Conservation (phyloP, 2,888 invertebrate genomes). For the Conistra vaccinii region DNA sequence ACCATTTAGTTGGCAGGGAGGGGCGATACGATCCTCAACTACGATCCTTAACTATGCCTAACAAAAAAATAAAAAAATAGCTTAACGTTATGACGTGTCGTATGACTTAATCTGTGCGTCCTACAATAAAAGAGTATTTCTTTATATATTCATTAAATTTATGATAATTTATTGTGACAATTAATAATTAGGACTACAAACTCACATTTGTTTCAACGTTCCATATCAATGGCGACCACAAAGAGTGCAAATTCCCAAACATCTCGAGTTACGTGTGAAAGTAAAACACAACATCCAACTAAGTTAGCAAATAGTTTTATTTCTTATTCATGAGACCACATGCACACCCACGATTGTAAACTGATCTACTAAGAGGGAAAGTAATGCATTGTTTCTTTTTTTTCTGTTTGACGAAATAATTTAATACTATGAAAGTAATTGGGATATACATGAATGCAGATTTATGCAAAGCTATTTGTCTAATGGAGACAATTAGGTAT, state of each 20-base stretch:
- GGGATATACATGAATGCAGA: neutral
- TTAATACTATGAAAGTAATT: slow-evolving; percentile 27
- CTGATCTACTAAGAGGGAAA: slow-evolving; percentile 69
- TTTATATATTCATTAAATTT: neutral
- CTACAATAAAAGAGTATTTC: neutral
- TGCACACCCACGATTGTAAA: slow-evolving; percentile 66
- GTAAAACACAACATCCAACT: slow-evolving; percentile 58
- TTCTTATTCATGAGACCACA: slow-evolving; percentile 67
- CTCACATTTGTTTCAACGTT: slow-evolving; percentile 6
- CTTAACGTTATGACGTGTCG: too few species aligned
- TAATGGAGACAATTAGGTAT: neutral
- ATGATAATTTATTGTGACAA: neutral
- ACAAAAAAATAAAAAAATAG: too few species aligned
- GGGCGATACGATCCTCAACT: too few species aligned
- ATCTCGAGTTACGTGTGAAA: slow-evolving; percentile 72
- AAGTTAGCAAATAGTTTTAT: slow-evolving; percentile 67
- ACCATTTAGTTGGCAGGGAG: too few species aligned
- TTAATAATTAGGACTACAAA: too few species aligned
- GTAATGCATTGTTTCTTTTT: slow-evolving; percentile 60
- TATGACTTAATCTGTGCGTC: too few species aligned
- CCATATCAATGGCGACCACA: slow-evolving; percentile 66
- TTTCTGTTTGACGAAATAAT: too few species aligned
- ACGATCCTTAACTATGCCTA: too few species aligned
- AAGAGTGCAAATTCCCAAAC: slow-evolving; percentile 68
- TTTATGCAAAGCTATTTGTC: slow-evolving; percentile 9